These are phyloP conservation scores for Seira sanloemensis DNA, from an alignment of 2,888 invertebrate genomes.

Conservation along the genomic window DNA sequence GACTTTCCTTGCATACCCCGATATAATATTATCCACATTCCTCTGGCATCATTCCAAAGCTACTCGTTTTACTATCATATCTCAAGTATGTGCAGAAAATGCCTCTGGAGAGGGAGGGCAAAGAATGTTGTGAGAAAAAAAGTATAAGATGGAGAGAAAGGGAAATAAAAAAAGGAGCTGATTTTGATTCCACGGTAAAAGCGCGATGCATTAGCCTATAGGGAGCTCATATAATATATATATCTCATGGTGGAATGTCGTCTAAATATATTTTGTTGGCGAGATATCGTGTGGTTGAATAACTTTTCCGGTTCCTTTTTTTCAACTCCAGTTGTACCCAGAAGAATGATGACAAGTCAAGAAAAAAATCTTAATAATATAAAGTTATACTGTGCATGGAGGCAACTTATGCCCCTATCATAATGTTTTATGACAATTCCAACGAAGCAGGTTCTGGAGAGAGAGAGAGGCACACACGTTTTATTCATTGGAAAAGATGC, in stretches of 20 bases:
- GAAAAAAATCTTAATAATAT: conserved; percentile 46
- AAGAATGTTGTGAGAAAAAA: conserved; percentile 40
- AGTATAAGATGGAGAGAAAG: conserved; percentile 46
- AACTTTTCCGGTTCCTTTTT: conserved; percentile 25
- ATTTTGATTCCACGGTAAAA: conserved; percentile 53
- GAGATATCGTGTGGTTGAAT: conserved; percentile 39
- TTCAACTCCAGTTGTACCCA: neutral
- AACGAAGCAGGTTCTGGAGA: too few species aligned
- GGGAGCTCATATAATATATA: conserved; percentile 22
- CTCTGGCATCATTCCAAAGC: conserved; percentile 63
- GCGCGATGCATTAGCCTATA: neutral
- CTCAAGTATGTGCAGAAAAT: conserved; percentile 61
- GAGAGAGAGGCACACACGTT: too few species aligned
- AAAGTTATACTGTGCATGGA: conserved; percentile 9
- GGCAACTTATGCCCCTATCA: neutral
- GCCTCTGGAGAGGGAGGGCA: conserved; percentile 44
- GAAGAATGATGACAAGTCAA: conserved; percentile 24
- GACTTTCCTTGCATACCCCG: conserved; percentile 34
- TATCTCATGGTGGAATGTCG: conserved; percentile 32
- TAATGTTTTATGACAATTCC: conserved; percentile 32
- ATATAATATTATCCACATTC: conserved; percentile 62
- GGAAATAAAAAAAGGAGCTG: conserved; percentile 56
- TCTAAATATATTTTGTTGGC: neutral
- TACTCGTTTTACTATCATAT: conserved; percentile 49
- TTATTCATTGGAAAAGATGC: conserved; percentile 23